These are phyloP conservation scores for Diphyllodes magnificus DNA, from an alignment of 2,113 vertebrate genomes.

Conservation along the genomic window DNA sequence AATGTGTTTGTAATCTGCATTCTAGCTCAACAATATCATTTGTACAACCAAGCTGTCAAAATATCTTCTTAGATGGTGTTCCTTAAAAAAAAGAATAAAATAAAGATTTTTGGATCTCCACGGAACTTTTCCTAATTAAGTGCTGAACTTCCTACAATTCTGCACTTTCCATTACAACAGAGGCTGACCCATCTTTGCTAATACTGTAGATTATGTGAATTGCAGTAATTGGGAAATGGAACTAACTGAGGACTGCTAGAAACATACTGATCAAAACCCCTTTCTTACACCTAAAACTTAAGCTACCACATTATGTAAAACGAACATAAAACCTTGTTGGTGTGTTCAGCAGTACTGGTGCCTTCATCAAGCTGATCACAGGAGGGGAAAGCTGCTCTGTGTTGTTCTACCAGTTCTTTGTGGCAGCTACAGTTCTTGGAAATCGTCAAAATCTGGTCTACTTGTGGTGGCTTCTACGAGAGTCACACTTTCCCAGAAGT, in stretches of 20 bases:
- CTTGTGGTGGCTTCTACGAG: slow-evolving; percentile 7
- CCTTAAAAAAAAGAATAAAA: background rate
- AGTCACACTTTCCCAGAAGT: slow-evolving; percentile 52
- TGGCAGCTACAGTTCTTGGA: slow-evolving; percentile 43
- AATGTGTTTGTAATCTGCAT: slow-evolving; percentile 52
- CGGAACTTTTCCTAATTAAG: slow-evolving; percentile 37
- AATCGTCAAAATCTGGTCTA: slow-evolving; percentile 23
- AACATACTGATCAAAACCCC: background rate
- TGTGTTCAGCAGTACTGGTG: background rate
- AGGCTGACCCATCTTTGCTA: background rate
- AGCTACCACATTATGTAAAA: background rate
- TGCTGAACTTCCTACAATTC: background rate
- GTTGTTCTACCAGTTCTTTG: background rate
- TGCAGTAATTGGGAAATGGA: background rate
- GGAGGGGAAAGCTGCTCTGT: background rate
- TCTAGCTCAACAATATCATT: slow-evolving; percentile 9
- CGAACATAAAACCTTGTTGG: background rate
- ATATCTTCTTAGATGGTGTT: background rate
- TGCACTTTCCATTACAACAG: background rate
- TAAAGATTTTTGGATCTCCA: background rate
- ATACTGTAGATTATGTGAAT: background rate
- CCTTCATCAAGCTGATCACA: slow-evolving; percentile 34
- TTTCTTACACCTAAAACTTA: background rate
- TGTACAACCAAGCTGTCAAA: slow-evolving; percentile 35
- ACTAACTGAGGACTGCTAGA: background rate